Base-by-base conservation (phyloP, 2,888 invertebrate species). In the Eueremaeus valkanovi region DNA sequence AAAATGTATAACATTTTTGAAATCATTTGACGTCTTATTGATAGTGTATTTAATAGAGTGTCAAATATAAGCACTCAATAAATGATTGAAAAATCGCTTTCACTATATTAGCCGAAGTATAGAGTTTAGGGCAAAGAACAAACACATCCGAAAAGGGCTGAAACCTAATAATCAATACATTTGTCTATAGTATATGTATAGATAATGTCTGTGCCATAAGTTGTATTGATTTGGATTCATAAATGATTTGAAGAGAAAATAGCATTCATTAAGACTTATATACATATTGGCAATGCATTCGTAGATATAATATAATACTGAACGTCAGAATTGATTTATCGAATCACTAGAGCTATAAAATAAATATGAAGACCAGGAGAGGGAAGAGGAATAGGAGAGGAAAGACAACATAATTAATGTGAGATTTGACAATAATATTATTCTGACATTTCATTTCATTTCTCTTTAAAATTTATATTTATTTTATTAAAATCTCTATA, bases 11-110 rank as follows among this genome's bases (percentile, higher is more conserved):
- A 58, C 58, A 58, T 58, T n/a, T n/a, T 29, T 24, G 58, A 58
- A 58, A 31, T 31, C 58, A 58, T 58, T 58, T 58, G 58, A 58
- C 58, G 58, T 58, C 58, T 58, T 58, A 58, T 58, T 58, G 58
- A 58, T 58, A 58, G 31, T 58, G 58, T 16, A 58, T 29, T 58
- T 58, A 58, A 58, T 58, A 58, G 58, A 31, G 31, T 58, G 58
- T 58, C 58, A 58, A 16, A 58, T 24, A 13, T 58, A 58, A 58
- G 58, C 55, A 58, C 29, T 58, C 58, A 58, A 58, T 58, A 58
- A 58, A 58, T 58, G 29, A 58, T 31, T 58, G 31, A 55, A 55
- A 58, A 29, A 58, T 58, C 58, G 29, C 58, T 13, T 58, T 58
- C 31, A 58, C 21, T 58, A 27, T 58, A 58, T 58, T 58, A 58